Base-by-base conservation (phyloP, 2,113 vertebrate genomes). In the Albula glossodonta region DNA sequence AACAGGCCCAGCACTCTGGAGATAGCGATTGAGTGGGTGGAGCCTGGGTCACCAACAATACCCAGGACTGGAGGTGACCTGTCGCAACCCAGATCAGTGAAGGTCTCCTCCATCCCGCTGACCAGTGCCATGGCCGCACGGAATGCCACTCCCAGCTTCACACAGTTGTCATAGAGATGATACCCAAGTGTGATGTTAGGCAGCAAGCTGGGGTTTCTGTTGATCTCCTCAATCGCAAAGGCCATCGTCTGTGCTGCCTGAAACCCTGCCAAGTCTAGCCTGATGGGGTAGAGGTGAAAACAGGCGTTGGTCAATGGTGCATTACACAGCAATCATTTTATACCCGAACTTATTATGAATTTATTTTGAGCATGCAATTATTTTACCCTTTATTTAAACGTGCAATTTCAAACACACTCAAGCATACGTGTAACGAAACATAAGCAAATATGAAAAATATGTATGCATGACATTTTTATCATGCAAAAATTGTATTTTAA, bases 161-260 rank as follows among this genome's bases (percentile, higher is more conserved):
- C 79, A 31, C 94, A 94, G 87, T 92, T 94, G 49, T 94, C 92
- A 86, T 91, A 93, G 2, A 94, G 82, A 66, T 88, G 89, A 87
- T 93, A 94, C 51, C 94, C 94, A 22, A 94, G 84, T 9, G 89
- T 94, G 51, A 93, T 19, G 51, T 93, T 92, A 13, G 94, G 92
- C 2, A 94, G 88, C 81, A 94, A 82, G 12, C 88, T 79, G 0
- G 87, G 22, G 86, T 93, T 91, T 48, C 22, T 90, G 88, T 94
- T 94, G 56, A 94, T 93, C 60, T 95, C 93, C 60, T 92, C 86
- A 66, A 95, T 90, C 17, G 94, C 90, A 90, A 93, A 95, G 51
- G 87, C 90, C 93, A 95, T 94, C 11, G 93, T 92, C 89, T 87
- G 83, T 60, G 91, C 93, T 56, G 89, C 88, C 81, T 91, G 89